Percentiles rank a stretch among this genome's conserved stretches.
phyloP scores from a whole-genome alignment of 23 tunicate genomes.

The Corella eumyota region DNA sequence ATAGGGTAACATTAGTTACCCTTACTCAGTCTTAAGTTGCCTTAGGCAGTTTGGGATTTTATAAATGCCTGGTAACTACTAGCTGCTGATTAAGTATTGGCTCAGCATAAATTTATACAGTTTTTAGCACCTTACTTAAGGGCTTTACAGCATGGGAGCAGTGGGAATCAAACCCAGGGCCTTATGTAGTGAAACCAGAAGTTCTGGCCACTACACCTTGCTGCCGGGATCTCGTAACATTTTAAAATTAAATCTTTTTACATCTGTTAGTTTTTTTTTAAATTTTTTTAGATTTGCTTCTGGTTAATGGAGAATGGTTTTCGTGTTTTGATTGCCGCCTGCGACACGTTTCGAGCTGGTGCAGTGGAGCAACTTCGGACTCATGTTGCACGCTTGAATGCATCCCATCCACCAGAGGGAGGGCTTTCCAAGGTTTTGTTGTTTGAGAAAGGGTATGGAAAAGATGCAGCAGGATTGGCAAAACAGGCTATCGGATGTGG shows the following conservation, averaged over 20 bases:
- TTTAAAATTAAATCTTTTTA: background rate
- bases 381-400: conserved; percentile 79
- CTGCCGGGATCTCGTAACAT: no score
- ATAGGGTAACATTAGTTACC: no score
- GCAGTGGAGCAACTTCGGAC: conserved; percentile 99
- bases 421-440: conserved; percentile 38
- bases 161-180: no score
- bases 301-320: conserved; percentile 98
- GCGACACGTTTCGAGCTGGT: conserved; percentile 99
- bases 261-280: background rate
- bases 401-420: conserved; percentile 64
- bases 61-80: no score
- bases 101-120: no score
- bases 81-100: no score
- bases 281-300: conserved; percentile 62
- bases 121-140: no score
- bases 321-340: conserved; percentile 97
- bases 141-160: no score
- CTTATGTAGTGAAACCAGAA: no score
- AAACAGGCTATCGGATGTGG: conserved; percentile 90
- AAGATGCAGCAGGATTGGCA: conserved; percentile 98
- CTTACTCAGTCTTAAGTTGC: no score
- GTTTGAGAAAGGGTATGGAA: conserved; percentile 96
- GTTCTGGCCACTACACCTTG: no score
- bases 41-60: no score